Evolutionary conservation across 2,797 vertebrate species (phyloP), one percentile per base, ranked within the genome.

Genomic region (Labeo calbasu): DNA sequence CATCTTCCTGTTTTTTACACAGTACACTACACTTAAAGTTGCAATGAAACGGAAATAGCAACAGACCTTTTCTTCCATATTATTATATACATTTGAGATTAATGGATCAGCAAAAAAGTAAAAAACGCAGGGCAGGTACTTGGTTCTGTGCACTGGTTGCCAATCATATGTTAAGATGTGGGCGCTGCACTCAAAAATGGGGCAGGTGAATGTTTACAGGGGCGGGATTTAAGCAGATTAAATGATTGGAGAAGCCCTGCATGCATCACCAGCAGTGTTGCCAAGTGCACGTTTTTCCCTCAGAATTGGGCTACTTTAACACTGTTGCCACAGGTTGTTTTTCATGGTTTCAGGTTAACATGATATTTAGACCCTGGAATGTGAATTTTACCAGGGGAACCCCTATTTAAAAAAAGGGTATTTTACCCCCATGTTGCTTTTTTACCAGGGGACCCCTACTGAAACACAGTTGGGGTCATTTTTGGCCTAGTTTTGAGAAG

Each of bases 11-110:
- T 11, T 81, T 11, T 48, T 7, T 50, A 61, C 40, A 51, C 14
- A 61, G 28, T 70, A 75, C 51, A n/a, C 25, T 73, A 13, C 11
- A 75, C 28, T 73, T 53, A 55, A 75, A 75, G 63, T 17, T 32
- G 3, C 7, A 65, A 8, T 65, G 63, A 17, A 32, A 65, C 14
- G 4, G 11, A 61, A 32, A 8, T 17, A 32, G 61, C 14, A 3
- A 15, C 25, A 65, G 21, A 57, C 8, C 25, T 32, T 28, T 65
- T 65, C 25, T 63, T 28, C 61, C 14, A 28, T 59, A 63, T 28
- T 15, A 15, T 63, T 25, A 63, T 25, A 1, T 25, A 14, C 13
- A 63, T 63, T 63, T 63, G 23, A 14, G 59, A 12, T 5, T 28
- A 28, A 63, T 28, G 61, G 61, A 63, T 32, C 15, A 32, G 7